Base-by-base conservation (phyloP, 2,113 vertebrate genomes). In the Nyctereutes procyonoides region DNA sequence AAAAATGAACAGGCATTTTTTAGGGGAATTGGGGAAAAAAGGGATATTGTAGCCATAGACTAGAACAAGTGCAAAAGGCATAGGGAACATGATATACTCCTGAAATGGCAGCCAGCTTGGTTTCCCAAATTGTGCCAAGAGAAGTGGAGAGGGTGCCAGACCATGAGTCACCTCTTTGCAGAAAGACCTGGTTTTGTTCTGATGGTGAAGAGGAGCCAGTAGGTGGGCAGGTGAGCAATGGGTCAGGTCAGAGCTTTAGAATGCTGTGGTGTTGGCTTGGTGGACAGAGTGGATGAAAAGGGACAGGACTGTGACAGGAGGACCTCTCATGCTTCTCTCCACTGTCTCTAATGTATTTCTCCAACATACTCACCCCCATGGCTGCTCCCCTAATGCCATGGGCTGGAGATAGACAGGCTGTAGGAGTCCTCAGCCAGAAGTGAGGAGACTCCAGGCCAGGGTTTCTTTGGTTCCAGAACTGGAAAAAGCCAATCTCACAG, bases 301-400 rank as follows among this genome's bases (percentile, higher is more conserved):
- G 8, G 17, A 6, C 19, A 67, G 79, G 55, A 8, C n/a, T 30
- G 0, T 19, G 16, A 14, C 1, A 2, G 7, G 26, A 32, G 43
- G 65, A 20, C 10, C 30, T 24, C 22, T 24, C 14, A 22, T 0
- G 6, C 6, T 48, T 69, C 4, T 0, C 4, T 11, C 16, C 28
- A 12, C 17, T 14, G 9, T 48, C 2, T 22, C 1, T 13, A 30
- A 2, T 9, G 16, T 16, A 30, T 22, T 81, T 63, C 35, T 28
- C 12, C n/a, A n/a, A 0, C 2, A 8, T 19, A 11, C 10, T 62
- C 28, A 12, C 17, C 51, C 55, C 3, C 3, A 2, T 30, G 16
- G 6, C n/a, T 30, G 2, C 3, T 38, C 43, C 65, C 8, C 5
- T 0, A 2, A 5, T 6, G 3, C 8, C 35, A 28, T 20, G 9